Evolutionary conservation across 2,797 vertebrate genomes (phyloP), one percentile per base, ranked within the genome.

Genomic region (Myotis myotis): DNA sequence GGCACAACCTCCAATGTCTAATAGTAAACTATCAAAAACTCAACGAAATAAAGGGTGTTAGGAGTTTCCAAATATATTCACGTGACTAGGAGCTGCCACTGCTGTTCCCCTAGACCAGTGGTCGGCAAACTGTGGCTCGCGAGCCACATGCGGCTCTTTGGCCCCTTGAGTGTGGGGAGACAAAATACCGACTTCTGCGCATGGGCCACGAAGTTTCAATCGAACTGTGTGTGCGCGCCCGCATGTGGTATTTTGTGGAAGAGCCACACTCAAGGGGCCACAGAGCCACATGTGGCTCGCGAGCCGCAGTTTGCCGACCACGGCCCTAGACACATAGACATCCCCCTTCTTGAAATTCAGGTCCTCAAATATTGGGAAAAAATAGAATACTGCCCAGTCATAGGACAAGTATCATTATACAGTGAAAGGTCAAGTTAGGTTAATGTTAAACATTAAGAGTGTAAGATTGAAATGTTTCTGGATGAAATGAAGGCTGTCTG

Each of bases 11-110:
- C 47, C 36, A 71, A 30, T 70, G 64, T 79, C 47, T 51, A 44
- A 82, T 85, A 96, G 94, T 93, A 75, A 92, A 60, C 64, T 87
- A 60, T 38, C 64, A 71, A 95, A 95, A 80, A 51, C 64, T 87
- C 83, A 83, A 70, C 60, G 60, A 82, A 78, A 53, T 38, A 60
- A 81, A 70, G 33, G 55, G 33, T 5, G 4, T 9, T 22, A 89
- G 60, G 76, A 41, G 53, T 70, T 92, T 93, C 55, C 68, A 78
- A 17, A 71, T 93, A 38, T 79, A 23, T 49, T 89, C 20, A 62
- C 15, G 0, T n/a, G 44, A 64, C 44, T 25, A 53, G n/a, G 79
- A 62, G 11, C 28, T 53, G 44, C 33, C 44, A 49, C 4, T n/a
- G 57, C 22, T 70, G 4, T 47, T 83, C 30, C 19, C n/a, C 30